phyloP scores from a whole-genome alignment of 2,888 invertebrate genomes.

The Rhingia rostrata region DNA sequence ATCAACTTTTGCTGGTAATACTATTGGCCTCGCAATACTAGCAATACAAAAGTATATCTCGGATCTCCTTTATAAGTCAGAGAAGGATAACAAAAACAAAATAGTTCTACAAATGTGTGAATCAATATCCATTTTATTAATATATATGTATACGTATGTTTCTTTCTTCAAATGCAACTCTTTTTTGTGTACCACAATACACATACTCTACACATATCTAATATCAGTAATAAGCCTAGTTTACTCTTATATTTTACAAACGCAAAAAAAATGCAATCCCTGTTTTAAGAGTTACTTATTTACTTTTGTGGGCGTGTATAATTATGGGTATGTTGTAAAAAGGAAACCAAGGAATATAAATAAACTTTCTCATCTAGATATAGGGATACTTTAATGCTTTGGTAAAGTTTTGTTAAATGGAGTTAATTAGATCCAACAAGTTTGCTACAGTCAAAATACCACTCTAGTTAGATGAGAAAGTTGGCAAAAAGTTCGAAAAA shows the following conservation, averaged over 20 bases:
- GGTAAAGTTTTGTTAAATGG: neutral
- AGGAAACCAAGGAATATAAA: constrained; percentile 16
- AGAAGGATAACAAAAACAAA: constrained; percentile 12
- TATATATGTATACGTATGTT: constrained; percentile 11
- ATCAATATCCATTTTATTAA: constrained; percentile 66
- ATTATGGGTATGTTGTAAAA: constrained; percentile 38
- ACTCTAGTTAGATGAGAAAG: neutral
- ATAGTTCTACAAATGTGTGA: constrained; percentile 62
- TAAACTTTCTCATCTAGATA: neutral
- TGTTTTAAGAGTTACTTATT: constrained; percentile 56
- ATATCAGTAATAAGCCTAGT: constrained; percentile 48
- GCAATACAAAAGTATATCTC: neutral
- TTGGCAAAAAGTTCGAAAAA: neutral
- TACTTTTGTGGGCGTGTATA: constrained; percentile 31
- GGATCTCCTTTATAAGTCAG: neutral
- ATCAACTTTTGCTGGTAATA: neutral
- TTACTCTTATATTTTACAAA: constrained; percentile 39
- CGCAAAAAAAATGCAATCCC: constrained; percentile 61
- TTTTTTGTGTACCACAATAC: constrained; percentile 43
- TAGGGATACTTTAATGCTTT: neutral
- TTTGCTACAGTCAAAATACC: neutral
- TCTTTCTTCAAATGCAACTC: constrained; percentile 55
- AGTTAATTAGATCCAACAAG: neutral
- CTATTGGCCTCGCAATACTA: too few species aligned
- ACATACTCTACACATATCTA: constrained; percentile 39